Conservation (phyloP, 2,797 vertebrate species). For the Rhabdophis nuchalis region DNA sequence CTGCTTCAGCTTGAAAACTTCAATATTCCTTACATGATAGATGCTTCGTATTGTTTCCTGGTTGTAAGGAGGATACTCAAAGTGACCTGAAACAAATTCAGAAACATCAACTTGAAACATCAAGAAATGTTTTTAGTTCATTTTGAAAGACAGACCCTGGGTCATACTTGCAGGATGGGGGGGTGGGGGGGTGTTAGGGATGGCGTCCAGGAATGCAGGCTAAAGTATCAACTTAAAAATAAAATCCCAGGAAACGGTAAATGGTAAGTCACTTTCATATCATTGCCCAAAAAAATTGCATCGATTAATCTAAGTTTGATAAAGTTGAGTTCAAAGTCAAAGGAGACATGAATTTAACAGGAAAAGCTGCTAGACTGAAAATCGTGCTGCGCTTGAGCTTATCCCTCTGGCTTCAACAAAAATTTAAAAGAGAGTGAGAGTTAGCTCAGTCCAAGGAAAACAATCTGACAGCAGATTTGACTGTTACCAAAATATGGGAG, state of each 20-base stretch:
- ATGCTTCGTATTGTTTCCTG: conserved; percentile 88
- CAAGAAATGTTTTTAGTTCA: neutral
- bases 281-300: neutral
- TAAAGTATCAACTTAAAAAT: neutral
- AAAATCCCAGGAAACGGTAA: neutral
- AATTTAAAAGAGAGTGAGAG: neutral
- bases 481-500: neutral
- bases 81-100: conserved; percentile 81
- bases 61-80: conserved; percentile 92
- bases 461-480: neutral
- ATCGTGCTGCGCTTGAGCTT: neutral
- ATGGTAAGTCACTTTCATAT: neutral
- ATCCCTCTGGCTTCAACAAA: neutral
- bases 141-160: neutral
- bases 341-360: neutral
- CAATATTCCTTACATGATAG: conserved; percentile 93
- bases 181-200: too few relatives aligned
- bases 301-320: neutral
- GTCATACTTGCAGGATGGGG: neutral
- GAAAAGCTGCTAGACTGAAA: neutral
- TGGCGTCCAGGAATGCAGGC: neutral
- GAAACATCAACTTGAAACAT: neutral
- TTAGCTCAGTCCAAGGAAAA: neutral
- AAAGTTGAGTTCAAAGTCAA: neutral
- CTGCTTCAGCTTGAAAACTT: conserved; percentile 97